Base-by-base conservation (phyloP, 2,888 invertebrate species). In the Mesodorylaimus sp. region DNA sequence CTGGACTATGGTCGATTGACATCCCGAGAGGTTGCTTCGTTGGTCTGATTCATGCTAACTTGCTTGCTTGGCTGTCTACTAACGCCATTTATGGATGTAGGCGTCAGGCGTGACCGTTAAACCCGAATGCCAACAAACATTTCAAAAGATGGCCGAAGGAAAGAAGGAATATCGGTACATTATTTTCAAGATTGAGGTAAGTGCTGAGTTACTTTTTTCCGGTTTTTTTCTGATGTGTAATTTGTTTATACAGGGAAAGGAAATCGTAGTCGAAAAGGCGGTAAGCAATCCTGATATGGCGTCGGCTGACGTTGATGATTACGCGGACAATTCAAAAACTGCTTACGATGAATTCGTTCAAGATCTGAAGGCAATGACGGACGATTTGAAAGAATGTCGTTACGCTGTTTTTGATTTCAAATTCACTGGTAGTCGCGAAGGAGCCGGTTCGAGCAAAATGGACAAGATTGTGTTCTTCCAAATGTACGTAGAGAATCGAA, bases 401-500 rank as follows among this genome's bases (percentile, higher is more conserved):
- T 97, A 95, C 73, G 93, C 91, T 56, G 68, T 71, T 19, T 95
- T 85, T 72, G 95, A 97, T 72, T 93, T 93, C 68, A 88, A 91
- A 74, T 95, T 91, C 74, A 86, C 86, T 75, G 87, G 89, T 53
- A 57, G 55, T 25, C 61, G 66, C 49, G 88, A 89, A 73, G 89
- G 89, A 69, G 89, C 89, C 64, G 86, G 88, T 60, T 88, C 87
- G 68, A 75, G 75, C 60, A 89, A 88, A 79, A 89, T 89, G 80
- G 88, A 91, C 73, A 91, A 91, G 72, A 75, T 91, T 62, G 86
- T 93, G 78, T 80, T 91, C 68, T 87, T 93, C 84, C 86, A 86
- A 68, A 89, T 89, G 89, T 67, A 53, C 57, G 60, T 48, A 3
- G 13, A 21, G 45, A 45, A 13, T 21, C n/a, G n/a, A n/a, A n/a